phyloP scores from a whole-genome alignment of 2,888 invertebrate genomes.

The Stramonita haemastoma region DNA sequence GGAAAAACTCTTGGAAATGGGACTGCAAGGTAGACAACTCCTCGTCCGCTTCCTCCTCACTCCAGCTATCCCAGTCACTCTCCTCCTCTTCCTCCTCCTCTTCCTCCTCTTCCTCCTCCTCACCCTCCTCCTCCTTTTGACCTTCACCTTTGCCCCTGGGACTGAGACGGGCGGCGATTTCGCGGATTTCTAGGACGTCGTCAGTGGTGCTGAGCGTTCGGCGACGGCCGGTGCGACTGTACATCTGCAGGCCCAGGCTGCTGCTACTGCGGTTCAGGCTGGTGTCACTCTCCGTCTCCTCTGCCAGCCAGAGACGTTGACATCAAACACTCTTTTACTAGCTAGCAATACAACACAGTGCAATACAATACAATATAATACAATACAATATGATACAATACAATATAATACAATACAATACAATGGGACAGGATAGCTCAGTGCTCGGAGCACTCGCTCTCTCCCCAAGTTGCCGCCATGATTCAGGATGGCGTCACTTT shows the following conservation, averaged over 20 bases:
- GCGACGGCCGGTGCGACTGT: slow-evolving; percentile 16
- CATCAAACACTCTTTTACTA: too few relatives aligned
- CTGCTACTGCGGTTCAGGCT: slow-evolving; percentile 37
- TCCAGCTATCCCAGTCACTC: slow-evolving; percentile 73
- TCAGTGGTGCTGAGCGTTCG: slow-evolving; percentile 35
- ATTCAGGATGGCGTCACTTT: too few relatives aligned
- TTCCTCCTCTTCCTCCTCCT: slow-evolving; percentile 48
- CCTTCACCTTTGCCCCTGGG: slow-evolving; percentile 33
- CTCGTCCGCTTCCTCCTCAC: slow-evolving; percentile 63
- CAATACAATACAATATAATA: too few relatives aligned
- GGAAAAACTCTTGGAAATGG: slow-evolving; percentile 31
- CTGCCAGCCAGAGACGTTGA: not conserved
- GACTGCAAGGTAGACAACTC: not conserved
- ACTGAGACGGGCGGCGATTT: not conserved
- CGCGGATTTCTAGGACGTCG: slow-evolving; percentile 32
- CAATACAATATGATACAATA: too few relatives aligned
- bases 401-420: too few relatives aligned
- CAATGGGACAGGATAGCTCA: too few relatives aligned
- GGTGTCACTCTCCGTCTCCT: slow-evolving; percentile 25
- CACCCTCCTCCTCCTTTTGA: slow-evolving; percentile 43
- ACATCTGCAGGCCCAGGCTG: slow-evolving; percentile 14
- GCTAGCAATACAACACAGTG: too few relatives aligned
- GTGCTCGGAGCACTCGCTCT: too few relatives aligned
- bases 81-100: slow-evolving; percentile 48
- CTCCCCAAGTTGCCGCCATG: too few relatives aligned